Evolutionary conservation across 2,797 vertebrate species (phyloP).

Genomic region (Nasua narica): DNA sequence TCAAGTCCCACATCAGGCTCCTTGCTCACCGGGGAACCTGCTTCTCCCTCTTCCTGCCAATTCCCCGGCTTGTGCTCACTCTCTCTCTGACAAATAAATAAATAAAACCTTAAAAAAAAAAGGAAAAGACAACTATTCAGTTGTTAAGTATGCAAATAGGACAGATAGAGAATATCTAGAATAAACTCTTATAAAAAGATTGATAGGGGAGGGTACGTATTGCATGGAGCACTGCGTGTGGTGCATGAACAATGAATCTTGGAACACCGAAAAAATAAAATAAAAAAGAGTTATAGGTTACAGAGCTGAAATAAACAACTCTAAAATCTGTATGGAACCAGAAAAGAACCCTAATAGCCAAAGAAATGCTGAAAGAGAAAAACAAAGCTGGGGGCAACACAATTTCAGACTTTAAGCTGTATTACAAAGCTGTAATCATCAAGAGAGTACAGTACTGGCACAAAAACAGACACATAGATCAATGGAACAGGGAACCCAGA

Average conservation of each 20-base stretch:
- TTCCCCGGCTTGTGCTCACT: no score
- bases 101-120: no score
- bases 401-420: background rate
- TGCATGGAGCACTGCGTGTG: no score
- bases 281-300: no score
- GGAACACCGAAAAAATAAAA: no score
- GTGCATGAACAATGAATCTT: no score
- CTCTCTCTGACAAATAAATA: no score
- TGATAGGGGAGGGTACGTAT: no score
- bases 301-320: background rate
- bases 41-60: no score
- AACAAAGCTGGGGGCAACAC: background rate
- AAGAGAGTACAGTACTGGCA: background rate
- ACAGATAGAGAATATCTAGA: background rate
- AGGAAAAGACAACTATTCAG: background rate
- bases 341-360: no score
- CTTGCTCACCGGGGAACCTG: no score
- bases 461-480: background rate
- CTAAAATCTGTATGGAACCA: background rate
- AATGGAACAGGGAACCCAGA: background rate
- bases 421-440: background rate
- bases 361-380: background rate
- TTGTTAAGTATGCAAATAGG: background rate
- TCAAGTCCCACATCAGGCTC: no score
- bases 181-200: background rate